These are phyloP conservation scores for Lepidurus apus DNA, from an alignment of 1,140 invertebrate genomes.

Conservation along the genomic window DNA sequence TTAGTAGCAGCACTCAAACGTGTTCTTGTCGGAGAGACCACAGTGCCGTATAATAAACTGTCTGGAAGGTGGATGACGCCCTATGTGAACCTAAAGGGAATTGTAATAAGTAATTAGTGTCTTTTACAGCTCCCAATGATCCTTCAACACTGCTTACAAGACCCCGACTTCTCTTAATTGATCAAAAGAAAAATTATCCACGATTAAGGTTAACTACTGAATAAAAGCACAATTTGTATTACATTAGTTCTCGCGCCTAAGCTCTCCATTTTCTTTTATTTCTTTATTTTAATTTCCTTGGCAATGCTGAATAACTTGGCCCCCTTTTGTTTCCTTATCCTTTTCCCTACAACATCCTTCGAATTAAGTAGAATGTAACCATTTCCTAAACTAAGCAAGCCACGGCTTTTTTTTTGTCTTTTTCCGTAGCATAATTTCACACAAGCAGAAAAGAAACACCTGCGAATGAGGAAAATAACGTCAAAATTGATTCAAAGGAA, in stretches of 20 bases:
- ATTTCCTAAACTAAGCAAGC: background rate
- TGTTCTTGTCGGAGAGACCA: background rate
- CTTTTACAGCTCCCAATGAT: background rate
- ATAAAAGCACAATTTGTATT: conserved; percentile 6
- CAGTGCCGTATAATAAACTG: background rate
- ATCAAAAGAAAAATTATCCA: background rate
- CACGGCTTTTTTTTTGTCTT: background rate
- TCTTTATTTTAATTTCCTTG: background rate
- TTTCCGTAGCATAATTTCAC: background rate
- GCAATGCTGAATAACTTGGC: conserved; percentile 1
- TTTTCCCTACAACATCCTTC: background rate
- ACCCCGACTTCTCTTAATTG: background rate
- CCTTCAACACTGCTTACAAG: background rate
- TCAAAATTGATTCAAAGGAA: background rate
- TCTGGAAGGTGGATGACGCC: background rate
- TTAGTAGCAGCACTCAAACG: background rate
- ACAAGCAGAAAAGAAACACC: background rate
- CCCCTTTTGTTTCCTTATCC: background rate
- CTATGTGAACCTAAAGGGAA: background rate
- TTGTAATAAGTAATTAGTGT: background rate
- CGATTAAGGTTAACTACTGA: background rate
- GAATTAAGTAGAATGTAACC: background rate
- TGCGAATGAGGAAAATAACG: background rate
- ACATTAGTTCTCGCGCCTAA: background rate
- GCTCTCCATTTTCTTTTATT: background rate